Evolutionary conservation across 1,140 invertebrate species (phyloP), one percentile per base, ranked within the genome.

Genomic region (Leptinotarsa lineolata): DNA sequence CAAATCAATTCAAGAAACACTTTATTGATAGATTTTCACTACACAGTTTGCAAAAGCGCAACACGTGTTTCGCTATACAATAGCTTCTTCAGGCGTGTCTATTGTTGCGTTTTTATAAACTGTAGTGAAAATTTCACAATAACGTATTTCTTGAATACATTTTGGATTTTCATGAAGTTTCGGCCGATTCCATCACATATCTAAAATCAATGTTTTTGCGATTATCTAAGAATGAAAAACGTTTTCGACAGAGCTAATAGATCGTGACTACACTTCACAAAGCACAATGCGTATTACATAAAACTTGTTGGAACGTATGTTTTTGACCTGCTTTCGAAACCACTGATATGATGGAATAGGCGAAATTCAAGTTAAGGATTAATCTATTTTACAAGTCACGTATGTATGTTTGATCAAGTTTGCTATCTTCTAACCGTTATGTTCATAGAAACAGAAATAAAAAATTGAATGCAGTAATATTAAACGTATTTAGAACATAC

Each of bases 301-400:
- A 15, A 54, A 54, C 48, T 54, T n/a, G 48, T n/a, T 54, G n/a
- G n/a, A 54, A 15, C 30, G 8, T 11, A 39, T 11, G 30, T 39
- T 39, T 39, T 39, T 39, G 30, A 54, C 48, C 48, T 54, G n/a
- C n/a, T 54, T 54, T 54, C 48, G 48, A 16, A 54, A 54, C 48
- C 16, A 18, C 48, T 16, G 48, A 54, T 54, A 54, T 54, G 48
- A 54, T 18, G 48, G 48, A 54, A 54, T 54, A 5, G 1, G 16
- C 15, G 48, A 8, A 39, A 39, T 39, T 39, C 30, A 39, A 39
- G 30, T 39, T 39, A n/a, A 54, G 16, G 48, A 16, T 54, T 18
- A 16, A 54, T 54, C n/a, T 54, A 54, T 54, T 54, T 54, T n/a
- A 39, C 48, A 13, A 54, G 48, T 54, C 48, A 54, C 48, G 48